Conservation (phyloP, 64 coral and sea anemone species). For the Hydrozoanthus tunicans region DNA sequence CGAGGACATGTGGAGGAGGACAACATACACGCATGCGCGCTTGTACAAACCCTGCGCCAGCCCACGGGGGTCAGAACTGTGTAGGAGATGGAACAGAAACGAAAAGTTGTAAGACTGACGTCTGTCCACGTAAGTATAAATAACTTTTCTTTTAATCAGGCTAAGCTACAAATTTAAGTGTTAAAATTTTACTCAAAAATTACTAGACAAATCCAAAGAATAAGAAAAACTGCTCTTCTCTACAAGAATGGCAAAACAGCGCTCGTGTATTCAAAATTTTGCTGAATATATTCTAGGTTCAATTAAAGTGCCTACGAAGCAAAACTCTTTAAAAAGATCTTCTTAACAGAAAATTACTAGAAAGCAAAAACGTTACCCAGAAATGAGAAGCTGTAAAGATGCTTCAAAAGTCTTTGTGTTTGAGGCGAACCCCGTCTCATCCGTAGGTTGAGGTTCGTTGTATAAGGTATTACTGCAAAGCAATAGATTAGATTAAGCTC, state of each 20-base stretch:
- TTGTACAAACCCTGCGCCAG: slow-evolving; percentile 54
- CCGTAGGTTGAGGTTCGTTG: no score
- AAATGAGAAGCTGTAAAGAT: no score
- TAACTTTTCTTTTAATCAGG: no score
- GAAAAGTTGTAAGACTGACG: slow-evolving; percentile 50
- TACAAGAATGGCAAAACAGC: neutral
- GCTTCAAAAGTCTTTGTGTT: no score
- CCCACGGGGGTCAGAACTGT: slow-evolving; percentile 64
- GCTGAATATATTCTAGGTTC: no score
- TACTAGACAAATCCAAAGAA: neutral
- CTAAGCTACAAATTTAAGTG: neutral
- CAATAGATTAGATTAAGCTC: no score
- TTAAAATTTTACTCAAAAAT: neutral
- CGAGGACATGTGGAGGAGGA: slow-evolving; percentile 73
- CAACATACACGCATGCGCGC: slow-evolving; percentile 36
- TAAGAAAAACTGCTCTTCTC: neutral
- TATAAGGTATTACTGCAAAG: no score
- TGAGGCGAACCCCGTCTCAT: no score
- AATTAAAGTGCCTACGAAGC: no score
- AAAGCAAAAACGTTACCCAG: no score
- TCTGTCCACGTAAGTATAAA: slow-evolving; percentile 62
- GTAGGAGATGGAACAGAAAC: slow-evolving; percentile 52
- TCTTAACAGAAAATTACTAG: no score
- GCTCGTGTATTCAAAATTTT: neutral
- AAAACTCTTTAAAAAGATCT: no score